Conservation (phyloP, 2,113 vertebrate species). For the Ptilonorhynchus violaceus region DNA sequence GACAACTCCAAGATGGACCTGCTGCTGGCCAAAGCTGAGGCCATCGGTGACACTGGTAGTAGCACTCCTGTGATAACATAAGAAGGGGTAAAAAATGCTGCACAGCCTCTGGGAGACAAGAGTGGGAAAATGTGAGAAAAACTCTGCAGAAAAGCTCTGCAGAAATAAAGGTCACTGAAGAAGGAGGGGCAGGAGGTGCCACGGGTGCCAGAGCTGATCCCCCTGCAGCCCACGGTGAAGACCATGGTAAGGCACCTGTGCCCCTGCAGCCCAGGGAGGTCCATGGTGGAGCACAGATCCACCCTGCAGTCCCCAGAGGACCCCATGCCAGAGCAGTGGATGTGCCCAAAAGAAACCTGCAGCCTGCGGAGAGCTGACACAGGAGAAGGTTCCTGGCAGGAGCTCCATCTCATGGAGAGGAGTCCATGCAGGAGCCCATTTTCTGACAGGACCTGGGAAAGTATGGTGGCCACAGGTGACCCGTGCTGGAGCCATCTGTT, state of each 20-base stretch:
- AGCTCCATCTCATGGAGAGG: background rate
- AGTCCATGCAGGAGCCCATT: background rate
- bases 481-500: background rate
- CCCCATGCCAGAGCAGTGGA: background rate
- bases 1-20: rapidly evolving
- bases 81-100: background rate
- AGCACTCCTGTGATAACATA: background rate
- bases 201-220: background rate
- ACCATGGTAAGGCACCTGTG: background rate
- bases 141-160: too few relatives aligned
- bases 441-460: background rate
- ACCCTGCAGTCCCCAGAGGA: background rate
- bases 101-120: background rate
- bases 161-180: background rate
- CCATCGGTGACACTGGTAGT: background rate
- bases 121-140: background rate
- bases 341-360: background rate
- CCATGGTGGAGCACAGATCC: background rate
- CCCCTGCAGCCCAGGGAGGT: background rate
- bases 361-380: background rate
- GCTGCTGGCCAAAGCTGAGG: background rate
- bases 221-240: background rate
- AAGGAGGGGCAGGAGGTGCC: background rate
- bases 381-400: background rate
- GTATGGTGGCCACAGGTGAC: background rate